Percentiles rank a stretch among this genome's conserved stretches.
Conservation (phyloP, 2,888 invertebrate genomes). For the Zeuzera pyrina region DNA sequence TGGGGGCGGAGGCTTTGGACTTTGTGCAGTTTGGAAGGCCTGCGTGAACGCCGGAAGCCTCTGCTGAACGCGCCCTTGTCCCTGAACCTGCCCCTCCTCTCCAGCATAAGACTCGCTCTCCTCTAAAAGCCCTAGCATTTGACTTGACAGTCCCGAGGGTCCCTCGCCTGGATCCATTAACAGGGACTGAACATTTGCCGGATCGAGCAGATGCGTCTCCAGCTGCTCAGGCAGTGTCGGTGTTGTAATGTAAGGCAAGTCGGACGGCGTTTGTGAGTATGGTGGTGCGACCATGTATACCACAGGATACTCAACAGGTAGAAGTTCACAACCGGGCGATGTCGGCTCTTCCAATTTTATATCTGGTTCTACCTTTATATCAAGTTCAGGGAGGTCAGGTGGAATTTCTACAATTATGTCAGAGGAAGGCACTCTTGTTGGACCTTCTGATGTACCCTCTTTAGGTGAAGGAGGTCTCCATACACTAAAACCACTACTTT, state of each 20-base stretch:
- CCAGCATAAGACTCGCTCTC: slow-evolving; percentile 36
- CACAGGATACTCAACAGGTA: slow-evolving; percentile 46
- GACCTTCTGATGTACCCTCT: slow-evolving; percentile 34
- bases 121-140: slow-evolving; percentile 50
- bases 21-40: slow-evolving; percentile 59
- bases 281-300: slow-evolving; percentile 52
- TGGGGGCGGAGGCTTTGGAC: slow-evolving; percentile 58
- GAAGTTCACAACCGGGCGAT: slow-evolving; percentile 39
- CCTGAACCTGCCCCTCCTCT: slow-evolving; percentile 44
- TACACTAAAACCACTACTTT: slow-evolving; percentile 35
- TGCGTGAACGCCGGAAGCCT: slow-evolving; percentile 64
- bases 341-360: slow-evolving; percentile 19
- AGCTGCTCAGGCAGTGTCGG: slow-evolving; percentile 35
- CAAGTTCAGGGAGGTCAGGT: slow-evolving; percentile 1
- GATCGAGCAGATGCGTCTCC: slow-evolving; percentile 42
- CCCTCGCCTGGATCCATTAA: slow-evolving; percentile 61
- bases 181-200: slow-evolving; percentile 42
- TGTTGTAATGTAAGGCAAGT: slow-evolving; percentile 35
- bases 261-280: slow-evolving; percentile 40
- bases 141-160: slow-evolving; percentile 50
- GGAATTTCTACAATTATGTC: slow-evolving; percentile 59
- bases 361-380: slow-evolving; percentile 35
- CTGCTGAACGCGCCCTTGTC: slow-evolving; percentile 40
- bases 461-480: slow-evolving; percentile 47
- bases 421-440: slow-evolving; percentile 48